Conservation (phyloP, 2,113 vertebrate species). For the Microtus montanus region DNA sequence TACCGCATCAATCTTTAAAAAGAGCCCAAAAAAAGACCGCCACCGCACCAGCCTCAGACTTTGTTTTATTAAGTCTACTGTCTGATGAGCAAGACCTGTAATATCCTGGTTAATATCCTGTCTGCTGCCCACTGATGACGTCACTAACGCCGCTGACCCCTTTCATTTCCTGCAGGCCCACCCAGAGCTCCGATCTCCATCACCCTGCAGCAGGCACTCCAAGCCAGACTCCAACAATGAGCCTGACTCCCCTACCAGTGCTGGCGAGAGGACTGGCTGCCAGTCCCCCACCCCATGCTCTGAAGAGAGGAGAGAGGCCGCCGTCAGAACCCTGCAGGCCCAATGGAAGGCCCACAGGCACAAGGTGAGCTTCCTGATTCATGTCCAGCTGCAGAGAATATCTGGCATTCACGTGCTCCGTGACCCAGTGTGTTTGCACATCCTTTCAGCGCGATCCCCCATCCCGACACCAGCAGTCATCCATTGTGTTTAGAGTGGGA, state of each 20-base stretch:
- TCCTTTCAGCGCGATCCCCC: background rate
- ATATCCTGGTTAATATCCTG: conserved; percentile 46
- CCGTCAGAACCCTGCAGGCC: conserved; percentile 87
- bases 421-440: background rate
- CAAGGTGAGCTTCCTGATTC: conserved; percentile 80
- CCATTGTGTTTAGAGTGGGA: background rate
- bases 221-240: background rate
- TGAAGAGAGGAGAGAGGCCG: conserved; percentile 60
- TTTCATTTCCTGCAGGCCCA: conserved; percentile 41
- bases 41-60: background rate
- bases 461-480: background rate
- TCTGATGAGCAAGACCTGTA: background rate
- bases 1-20: background rate
- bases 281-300: background rate
- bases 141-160: background rate
- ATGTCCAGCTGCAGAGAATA: background rate
- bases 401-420: background rate
- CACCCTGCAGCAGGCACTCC: background rate
- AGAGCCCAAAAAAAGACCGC: background rate
- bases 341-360: conserved; percentile 85
- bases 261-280: background rate
- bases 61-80: background rate
- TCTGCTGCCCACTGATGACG: background rate
- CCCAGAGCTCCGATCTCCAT: background rate
- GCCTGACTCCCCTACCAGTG: background rate